Percentiles rank a stretch among this genome's conserved stretches.
phyloP scores from a whole-genome alignment of 2,113 vertebrate genomes.

The Archilochus colubris region DNA sequence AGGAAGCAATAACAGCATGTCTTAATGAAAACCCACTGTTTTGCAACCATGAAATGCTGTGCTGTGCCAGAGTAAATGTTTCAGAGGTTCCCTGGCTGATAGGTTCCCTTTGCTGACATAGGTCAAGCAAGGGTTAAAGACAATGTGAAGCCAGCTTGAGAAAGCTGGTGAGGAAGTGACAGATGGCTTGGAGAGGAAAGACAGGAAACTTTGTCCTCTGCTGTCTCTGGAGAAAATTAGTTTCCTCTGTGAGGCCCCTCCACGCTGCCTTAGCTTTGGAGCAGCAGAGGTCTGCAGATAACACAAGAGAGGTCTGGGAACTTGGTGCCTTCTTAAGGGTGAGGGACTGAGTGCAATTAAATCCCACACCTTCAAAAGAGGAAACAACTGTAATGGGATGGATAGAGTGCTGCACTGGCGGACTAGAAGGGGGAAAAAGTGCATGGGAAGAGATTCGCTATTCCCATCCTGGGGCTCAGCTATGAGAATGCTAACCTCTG shows the following conservation, averaged over 20 bases:
- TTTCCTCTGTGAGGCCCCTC: conserved; percentile 4
- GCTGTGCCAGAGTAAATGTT: not conserved
- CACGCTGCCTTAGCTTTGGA: not conserved
- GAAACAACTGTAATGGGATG: not conserved
- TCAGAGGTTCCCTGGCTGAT: not conserved
- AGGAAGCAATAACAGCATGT: not conserved
- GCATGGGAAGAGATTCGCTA: not conserved
- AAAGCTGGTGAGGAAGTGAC: conserved; percentile 17
- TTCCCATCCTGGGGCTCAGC: not conserved
- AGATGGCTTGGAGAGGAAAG: conserved; percentile 56
- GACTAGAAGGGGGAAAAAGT: not conserved
- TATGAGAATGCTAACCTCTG: not conserved
- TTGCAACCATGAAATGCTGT: not conserved
- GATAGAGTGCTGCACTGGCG: not conserved
- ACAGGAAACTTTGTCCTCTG: conserved; percentile 58
- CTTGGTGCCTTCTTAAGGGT: not conserved
- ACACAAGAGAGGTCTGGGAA: conserved; percentile 45
- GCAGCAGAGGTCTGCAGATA: conserved; percentile 44
- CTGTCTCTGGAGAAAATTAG: conserved; percentile 41
- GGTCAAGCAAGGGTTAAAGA: conserved; percentile 53
- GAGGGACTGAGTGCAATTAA: not conserved
- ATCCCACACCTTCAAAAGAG: conserved; percentile 37
- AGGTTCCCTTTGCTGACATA: not conserved
- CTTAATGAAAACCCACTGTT: not conserved
- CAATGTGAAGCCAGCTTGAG: conserved; percentile 20